Base-by-base conservation (phyloP, 1,140 invertebrate species). In the Drosophila lini region DNA sequence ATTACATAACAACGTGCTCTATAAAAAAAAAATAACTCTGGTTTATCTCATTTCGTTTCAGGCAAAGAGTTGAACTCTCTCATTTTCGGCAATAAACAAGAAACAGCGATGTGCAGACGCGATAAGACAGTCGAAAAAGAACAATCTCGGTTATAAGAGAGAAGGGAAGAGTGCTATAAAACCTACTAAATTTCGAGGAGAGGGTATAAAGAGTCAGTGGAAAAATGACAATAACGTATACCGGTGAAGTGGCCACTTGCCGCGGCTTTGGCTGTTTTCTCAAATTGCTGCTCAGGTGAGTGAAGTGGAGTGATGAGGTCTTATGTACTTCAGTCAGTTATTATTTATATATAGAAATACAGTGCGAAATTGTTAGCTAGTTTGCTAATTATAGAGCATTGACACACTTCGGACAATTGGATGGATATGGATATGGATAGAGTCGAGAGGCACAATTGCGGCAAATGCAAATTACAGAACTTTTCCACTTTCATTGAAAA, bases 141-240 rank as follows among this genome's bases (percentile, higher is more conserved):
- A 52, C 53, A 67, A 76, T 74, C 62, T 82, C 16, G 52, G 28
- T 31, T 59, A 60, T 65, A 64, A 59, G 42, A 70, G 41, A 57
- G 61, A 47, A 36, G 48, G 15, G 5, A 53, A 44, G 60, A 45
- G 48, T 16, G 4, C 34, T 31, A 41, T 5, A 57, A 61, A 70
- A 50, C 28, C 47, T 57, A 80, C 63, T 52, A 67, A 62, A 41
- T 57, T 67, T 31, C 25, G 47, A 28, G 58, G 34, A 40, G 55
- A 31, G 47, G 63, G 32, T 36, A 47, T 55, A 64, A 67, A 71
- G 45, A 64, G 11, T 73, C 45, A n/a, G 38, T 45, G 53, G 64
- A 36, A 89, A 71, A 92, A 97, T 98, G 97, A 98, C 97, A 71
- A 96, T 98, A 19, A 96, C 96, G 1, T 98, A 98, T 78, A 97